A percentile compares a stretch with the other conserved stretches of the same genome.
Evolutionary conservation across 2,113 vertebrate species (phyloP).

Genomic region (Ophthalmolycus amberensis): DNA sequence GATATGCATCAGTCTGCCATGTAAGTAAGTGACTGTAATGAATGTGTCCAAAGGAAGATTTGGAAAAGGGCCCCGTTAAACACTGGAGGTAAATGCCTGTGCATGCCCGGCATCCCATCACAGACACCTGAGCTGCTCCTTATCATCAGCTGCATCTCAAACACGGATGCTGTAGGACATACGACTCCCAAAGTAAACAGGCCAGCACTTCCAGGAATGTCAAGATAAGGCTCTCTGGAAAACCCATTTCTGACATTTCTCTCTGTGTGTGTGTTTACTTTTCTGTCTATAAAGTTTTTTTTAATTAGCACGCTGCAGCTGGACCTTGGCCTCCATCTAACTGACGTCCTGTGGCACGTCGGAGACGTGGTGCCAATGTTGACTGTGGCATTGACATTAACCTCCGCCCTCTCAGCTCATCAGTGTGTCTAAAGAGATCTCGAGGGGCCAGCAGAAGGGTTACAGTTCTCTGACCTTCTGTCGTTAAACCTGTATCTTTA

Average conservation of each 20-base stretch:
- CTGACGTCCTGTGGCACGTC: conserved; percentile 23
- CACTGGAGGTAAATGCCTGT: conserved; percentile 15
- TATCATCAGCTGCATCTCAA: conserved; percentile 58
- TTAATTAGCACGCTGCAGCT: conserved; percentile 4
- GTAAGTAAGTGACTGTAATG: conserved; percentile 40
- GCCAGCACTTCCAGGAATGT: conserved; percentile 44
- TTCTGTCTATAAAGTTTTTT: conserved; percentile 25
- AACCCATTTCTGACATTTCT: conserved; percentile 15
- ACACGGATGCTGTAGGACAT: conserved; percentile 26
- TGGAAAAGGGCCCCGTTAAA: conserved; percentile 16
- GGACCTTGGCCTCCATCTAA: conserved; percentile 7
- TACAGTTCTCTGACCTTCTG: conserved; percentile 22
- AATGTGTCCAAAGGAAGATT: conserved; percentile 45
- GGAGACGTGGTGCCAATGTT: conserved; percentile 5
- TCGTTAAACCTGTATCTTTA: background rate
- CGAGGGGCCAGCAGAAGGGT: conserved; percentile 21
- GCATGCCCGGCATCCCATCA: conserved; percentile 47
- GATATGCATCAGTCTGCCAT: conserved; percentile 13
- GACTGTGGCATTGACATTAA: conserved; percentile 43
- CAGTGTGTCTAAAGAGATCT: conserved; percentile 10
- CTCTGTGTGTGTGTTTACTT: conserved; percentile 16
- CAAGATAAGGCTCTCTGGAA: conserved; percentile 47
- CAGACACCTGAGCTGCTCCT: conserved; percentile 51
- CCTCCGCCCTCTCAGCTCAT: conserved; percentile 43
- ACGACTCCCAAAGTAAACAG: conserved; percentile 44